phyloP scores from a whole-genome alignment of 2,888 invertebrate species.

The Folsomia candida region DNA sequence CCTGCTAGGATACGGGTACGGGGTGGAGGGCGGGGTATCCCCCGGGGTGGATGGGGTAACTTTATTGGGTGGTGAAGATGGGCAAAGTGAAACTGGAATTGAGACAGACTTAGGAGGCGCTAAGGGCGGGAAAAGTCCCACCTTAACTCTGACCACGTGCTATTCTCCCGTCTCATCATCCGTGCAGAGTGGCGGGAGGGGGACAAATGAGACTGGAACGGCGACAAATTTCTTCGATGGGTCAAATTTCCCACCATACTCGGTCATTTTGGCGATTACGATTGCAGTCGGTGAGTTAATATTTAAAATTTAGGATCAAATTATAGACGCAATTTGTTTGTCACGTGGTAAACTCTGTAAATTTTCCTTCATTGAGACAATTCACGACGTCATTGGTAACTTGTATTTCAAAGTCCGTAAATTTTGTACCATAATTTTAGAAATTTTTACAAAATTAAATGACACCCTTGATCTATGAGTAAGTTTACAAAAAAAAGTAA shows the following conservation, averaged over 20 bases:
- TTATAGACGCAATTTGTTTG: no score
- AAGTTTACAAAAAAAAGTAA: no score
- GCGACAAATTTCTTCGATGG: slow-evolving; percentile 23
- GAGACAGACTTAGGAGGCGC: no score
- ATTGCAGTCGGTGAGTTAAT: slow-evolving; percentile 74
- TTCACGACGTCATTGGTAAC: no score
- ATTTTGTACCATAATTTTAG: no score
- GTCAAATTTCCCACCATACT: slow-evolving; percentile 73
- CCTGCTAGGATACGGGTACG: slow-evolving; percentile 36
- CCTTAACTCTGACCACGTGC: slow-evolving; percentile 48
- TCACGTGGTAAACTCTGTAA: no score
- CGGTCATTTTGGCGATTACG: slow-evolving; percentile 85
- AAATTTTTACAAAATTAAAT: no score
- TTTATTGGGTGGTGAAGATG: no score
- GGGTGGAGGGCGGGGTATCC: not conserved
- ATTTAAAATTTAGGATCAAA: no score
- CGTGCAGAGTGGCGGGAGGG: slow-evolving; percentile 1
- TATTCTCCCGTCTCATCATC: slow-evolving; percentile 48
- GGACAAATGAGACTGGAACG: slow-evolving; percentile 25
- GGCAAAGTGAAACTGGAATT: slow-evolving; percentile 3
- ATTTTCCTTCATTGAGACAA: no score
- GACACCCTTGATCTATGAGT: no score
- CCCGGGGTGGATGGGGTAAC: not conserved
- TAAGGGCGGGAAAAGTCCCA: slow-evolving; percentile 34
- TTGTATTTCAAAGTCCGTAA: no score